These are phyloP conservation scores for Felis chaus DNA, from an alignment of 2,113 vertebrate species.

Conservation along the genomic window DNA sequence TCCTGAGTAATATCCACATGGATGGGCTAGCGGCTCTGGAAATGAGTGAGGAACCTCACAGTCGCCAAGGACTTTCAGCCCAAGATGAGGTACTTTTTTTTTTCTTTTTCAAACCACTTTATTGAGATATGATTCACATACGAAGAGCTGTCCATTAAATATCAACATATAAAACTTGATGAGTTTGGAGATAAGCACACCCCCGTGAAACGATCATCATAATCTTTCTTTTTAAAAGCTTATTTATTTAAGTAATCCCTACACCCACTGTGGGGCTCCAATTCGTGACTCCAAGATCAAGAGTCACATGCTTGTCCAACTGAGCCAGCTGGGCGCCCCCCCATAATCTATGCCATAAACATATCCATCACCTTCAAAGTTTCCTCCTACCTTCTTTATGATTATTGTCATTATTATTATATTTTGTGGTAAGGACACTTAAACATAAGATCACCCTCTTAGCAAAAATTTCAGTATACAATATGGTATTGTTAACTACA, in stretches of 20 bases:
- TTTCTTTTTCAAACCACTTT: neutral
- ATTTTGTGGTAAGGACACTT: neutral
- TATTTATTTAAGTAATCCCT: neutral
- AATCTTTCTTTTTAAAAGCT: neutral
- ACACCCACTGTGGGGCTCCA: neutral
- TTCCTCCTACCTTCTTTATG: neutral
- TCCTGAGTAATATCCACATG: neutral
- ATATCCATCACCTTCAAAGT: neutral
- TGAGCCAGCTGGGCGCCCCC: neutral
- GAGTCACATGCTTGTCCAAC: neutral
- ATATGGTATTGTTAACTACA: neutral
- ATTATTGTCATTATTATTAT: neutral
- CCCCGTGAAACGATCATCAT: neutral
- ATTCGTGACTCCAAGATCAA: neutral
- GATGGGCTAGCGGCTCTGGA: neutral
- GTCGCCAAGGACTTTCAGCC: neutral
- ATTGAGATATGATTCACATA: neutral
- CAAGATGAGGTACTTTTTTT: neutral
- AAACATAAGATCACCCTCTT: neutral
- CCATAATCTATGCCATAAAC: neutral
- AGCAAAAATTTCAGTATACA: neutral
- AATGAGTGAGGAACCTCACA: neutral
- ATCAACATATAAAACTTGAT: neutral
- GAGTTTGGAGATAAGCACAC: neutral
- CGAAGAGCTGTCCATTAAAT: neutral